Percentiles rank a stretch among this genome's conserved stretches.
Conservation (phyloP, 2,113 vertebrate species). For the Aviceda subcristata region DNA sequence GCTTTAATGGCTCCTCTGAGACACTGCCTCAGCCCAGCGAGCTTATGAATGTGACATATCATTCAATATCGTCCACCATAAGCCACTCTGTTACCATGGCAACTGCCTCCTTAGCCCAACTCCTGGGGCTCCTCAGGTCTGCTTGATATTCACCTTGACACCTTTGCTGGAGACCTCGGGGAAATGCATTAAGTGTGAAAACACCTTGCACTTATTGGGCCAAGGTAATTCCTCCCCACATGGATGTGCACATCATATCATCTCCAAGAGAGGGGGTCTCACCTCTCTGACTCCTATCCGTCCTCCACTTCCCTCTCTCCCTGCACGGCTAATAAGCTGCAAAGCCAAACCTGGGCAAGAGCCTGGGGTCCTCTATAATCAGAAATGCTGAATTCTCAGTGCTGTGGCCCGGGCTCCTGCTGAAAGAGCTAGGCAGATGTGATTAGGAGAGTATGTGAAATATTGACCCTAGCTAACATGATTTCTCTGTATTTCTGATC, state of each 20-base stretch:
- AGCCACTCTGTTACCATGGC: conserved; percentile 39
- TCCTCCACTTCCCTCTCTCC: background rate
- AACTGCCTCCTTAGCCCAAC: background rate
- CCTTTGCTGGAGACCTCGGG: background rate
- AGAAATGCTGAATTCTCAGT: background rate
- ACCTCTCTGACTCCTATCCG: rapidly evolving
- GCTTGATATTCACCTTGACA: conserved; percentile 41
- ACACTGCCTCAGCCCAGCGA: background rate
- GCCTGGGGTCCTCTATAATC: background rate
- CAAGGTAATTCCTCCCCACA: background rate
- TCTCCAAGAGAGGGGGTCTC: background rate
- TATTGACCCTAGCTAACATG: background rate
- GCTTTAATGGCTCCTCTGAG: background rate
- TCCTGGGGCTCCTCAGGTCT: conserved; percentile 7
- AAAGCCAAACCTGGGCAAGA: background rate
- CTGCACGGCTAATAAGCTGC: background rate
- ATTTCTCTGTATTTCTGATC: background rate
- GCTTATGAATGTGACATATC: conserved; percentile 25
- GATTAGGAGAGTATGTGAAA: background rate
- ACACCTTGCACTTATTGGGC: background rate
- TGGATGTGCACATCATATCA: rapidly evolving
- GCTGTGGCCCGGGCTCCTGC: background rate
- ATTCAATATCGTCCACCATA: background rate
- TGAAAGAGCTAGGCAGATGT: background rate
- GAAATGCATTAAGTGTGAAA: background rate